phyloP scores from a whole-genome alignment of 2,888 invertebrate genomes.

The Acronicta leporina region DNA sequence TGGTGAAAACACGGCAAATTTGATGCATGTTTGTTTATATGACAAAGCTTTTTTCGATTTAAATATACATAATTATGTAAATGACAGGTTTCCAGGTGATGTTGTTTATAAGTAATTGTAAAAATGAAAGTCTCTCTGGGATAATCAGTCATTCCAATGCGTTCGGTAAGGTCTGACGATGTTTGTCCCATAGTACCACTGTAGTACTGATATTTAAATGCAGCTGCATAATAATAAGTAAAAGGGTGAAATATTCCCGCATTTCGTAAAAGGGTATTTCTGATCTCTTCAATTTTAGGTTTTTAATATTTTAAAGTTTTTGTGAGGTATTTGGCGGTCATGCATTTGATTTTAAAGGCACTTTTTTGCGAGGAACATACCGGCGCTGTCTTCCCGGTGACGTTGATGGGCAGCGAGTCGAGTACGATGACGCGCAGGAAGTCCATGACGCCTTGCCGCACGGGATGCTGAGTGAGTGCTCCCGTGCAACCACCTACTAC shows the following conservation, averaged over 20 bases:
- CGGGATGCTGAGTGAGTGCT: conserved; percentile 93
- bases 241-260: no score
- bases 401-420: conserved; percentile 96
- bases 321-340: not conserved
- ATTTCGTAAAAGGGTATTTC: no score
- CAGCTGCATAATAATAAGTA: no score
- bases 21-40: not conserved
- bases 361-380: conserved; percentile 68
- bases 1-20: not conserved
- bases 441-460: conserved; percentile 97
- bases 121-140: no score
- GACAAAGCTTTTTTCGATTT: not conserved
- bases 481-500: conserved; percentile 83
- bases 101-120: not conserved
- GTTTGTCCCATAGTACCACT: no score
- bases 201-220: no score
- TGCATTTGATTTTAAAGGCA: not conserved
- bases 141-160: no score
- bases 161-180: no score
- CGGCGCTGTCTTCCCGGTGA: conserved; percentile 93
- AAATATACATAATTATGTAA: not conserved
- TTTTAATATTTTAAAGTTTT: not conserved
- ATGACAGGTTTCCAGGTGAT: not conserved
- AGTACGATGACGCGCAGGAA: conserved; percentile 97
- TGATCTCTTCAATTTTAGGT: no score